A percentile compares a stretch with the other conserved stretches of the same genome.
Evolutionary conservation across 2,797 vertebrate species (phyloP).

Genomic region (Lacerta viridis): DNA sequence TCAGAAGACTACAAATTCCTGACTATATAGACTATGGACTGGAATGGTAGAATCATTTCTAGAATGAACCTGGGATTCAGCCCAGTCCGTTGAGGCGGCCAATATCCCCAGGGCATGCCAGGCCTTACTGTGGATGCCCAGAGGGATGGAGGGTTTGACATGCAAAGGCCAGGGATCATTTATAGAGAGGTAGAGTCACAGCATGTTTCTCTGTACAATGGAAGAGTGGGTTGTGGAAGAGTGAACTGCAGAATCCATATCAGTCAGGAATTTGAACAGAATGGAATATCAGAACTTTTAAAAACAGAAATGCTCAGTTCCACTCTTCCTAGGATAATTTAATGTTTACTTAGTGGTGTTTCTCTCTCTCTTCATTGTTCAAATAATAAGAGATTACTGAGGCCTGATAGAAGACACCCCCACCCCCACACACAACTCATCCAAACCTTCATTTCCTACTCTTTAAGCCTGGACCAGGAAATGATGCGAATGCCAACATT

Average conservation of each 20-base stretch:
- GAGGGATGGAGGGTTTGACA: background rate
- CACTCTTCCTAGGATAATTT: conserved; percentile 1
- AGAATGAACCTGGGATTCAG: too few species aligned
- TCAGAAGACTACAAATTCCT: too few species aligned
- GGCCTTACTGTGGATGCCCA: background rate
- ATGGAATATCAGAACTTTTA: background rate
- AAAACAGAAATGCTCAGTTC: background rate
- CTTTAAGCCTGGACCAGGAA: conserved; percentile 79
- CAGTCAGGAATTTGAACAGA: background rate
- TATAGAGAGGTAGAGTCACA: background rate
- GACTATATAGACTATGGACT: too few species aligned
- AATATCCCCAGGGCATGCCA: background rate
- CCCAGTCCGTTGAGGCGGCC: background rate
- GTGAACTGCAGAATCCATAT: background rate
- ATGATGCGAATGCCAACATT: conserved; percentile 67
- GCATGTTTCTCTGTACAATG: background rate
- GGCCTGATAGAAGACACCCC: conserved; percentile 65
- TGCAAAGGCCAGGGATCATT: too few species aligned
- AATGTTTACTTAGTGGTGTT: conserved; percentile 2
- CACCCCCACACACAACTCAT: conserved; percentile 52
- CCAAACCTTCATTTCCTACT: conserved; percentile 76
- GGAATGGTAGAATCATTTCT: background rate
- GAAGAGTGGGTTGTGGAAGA: too few species aligned
- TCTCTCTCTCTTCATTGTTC: background rate
- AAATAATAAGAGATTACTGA: conserved; percentile 78